Percentiles rank a stretch among this genome's conserved stretches.
Evolutionary conservation across 2,888 invertebrate species (phyloP).

Genomic region (Osmoderma eremita): DNA sequence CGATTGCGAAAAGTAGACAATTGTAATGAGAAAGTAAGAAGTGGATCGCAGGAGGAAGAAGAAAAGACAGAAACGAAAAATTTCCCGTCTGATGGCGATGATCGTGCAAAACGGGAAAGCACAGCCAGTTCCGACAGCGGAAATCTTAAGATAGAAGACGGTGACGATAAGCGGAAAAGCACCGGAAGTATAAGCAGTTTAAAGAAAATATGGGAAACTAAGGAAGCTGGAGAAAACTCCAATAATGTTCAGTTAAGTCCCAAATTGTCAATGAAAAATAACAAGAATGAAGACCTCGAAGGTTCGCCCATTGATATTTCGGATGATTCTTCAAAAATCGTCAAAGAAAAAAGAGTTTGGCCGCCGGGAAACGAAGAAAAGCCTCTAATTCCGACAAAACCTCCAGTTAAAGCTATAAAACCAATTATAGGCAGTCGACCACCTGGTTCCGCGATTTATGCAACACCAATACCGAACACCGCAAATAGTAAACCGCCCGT

Average conservation of each 20-base stretch:
- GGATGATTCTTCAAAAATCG: conserved; percentile 59
- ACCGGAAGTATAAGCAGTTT: conserved; percentile 93
- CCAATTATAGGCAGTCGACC: conserved; percentile 65
- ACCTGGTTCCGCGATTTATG: conserved; percentile 75
- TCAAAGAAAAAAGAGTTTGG: conserved; percentile 67
- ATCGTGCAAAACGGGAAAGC: conserved; percentile 63
- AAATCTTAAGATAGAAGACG: conserved; percentile 68
- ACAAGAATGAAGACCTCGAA: conserved; percentile 62
- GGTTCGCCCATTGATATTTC: conserved; percentile 60
- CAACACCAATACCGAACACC: conserved; percentile 72
- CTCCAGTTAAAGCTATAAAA: conserved; percentile 72
- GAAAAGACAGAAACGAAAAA: conserved; percentile 50
- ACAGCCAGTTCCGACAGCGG: conserved; percentile 63
- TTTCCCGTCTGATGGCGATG: conserved; percentile 48
- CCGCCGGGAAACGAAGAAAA: conserved; percentile 68
- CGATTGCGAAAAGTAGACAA: conserved; percentile 83
- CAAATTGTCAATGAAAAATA: conserved; percentile 68
- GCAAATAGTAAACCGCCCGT: conserved; percentile 63
- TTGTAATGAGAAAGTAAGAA: conserved; percentile 59
- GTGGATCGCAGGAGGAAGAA: conserved; percentile 56
- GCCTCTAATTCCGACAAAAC: conserved; percentile 77
- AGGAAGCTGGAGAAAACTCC: conserved; percentile 67
- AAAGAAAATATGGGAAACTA: conserved; percentile 92
- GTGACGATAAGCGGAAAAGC: conserved; percentile 87
- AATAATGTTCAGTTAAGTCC: conserved; percentile 72